Conservation (phyloP, 2,888 invertebrate genomes). For the Erannis defoliaria region DNA sequence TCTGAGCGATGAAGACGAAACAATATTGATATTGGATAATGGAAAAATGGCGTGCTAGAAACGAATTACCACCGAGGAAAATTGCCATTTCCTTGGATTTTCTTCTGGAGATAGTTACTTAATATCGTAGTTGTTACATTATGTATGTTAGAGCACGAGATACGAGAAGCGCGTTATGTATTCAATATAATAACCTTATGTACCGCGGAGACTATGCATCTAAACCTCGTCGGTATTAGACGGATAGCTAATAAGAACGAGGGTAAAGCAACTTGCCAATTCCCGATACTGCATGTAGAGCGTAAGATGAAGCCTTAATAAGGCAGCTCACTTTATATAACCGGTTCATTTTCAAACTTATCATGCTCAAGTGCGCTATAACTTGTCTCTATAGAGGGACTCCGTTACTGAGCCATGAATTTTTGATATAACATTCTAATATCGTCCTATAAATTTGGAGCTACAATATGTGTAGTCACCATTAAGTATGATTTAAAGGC, state of each 20-base stretch:
- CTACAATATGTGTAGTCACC: slow-evolving; percentile 80
- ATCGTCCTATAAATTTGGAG: slow-evolving; percentile 73
- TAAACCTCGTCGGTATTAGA: slow-evolving; percentile 41
- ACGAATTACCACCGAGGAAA: slow-evolving; percentile 76
- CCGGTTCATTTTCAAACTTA: slow-evolving; percentile 49
- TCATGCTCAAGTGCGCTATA: slow-evolving; percentile 51
- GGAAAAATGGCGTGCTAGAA: slow-evolving; percentile 81
- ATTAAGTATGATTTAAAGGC: slow-evolving; percentile 80
- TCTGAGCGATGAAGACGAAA: slow-evolving; percentile 79
- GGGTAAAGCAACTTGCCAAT: slow-evolving; percentile 44
- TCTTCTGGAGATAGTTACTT: slow-evolving; percentile 69
- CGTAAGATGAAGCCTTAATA: slow-evolving; percentile 48
- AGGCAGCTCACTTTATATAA: slow-evolving; percentile 43
- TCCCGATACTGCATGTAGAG: slow-evolving; percentile 47
- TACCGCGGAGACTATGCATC: slow-evolving; percentile 33
- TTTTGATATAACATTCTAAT: slow-evolving; percentile 71
- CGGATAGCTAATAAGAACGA: slow-evolving; percentile 32
- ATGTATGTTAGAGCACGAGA: slow-evolving; percentile 41
- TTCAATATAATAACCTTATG: slow-evolving; percentile 35
- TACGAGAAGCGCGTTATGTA: slow-evolving; percentile 36
- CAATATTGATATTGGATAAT: slow-evolving; percentile 85
- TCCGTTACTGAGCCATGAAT: slow-evolving; percentile 61
- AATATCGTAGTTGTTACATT: slow-evolving; percentile 54
- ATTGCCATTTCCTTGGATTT: slow-evolving; percentile 78
- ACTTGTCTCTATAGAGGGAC: slow-evolving; percentile 48